Evolutionary conservation across 2,888 invertebrate genomes (phyloP), one percentile per base, ranked within the genome.

Genomic region (Rotaria socialis): DNA sequence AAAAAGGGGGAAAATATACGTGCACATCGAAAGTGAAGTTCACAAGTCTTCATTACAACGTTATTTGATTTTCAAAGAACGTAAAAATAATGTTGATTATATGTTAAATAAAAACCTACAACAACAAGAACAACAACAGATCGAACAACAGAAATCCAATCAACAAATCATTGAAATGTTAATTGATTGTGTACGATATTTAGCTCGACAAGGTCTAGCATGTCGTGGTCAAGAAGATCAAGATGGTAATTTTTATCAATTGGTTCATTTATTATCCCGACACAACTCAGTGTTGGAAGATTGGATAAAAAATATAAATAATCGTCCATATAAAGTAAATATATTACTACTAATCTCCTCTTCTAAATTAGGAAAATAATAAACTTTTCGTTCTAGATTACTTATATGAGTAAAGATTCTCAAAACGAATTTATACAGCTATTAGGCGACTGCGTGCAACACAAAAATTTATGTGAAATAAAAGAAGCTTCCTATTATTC

Each of bases 361-460:
- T n/a, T n/a, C n/a, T n/a, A n/a, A n/a, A n/a, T n/a, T n/a, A n/a
- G n/a, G n/a, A n/a, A n/a, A n/a, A n/a, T n/a, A n/a, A n/a, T n/a
- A n/a, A n/a, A n/a, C n/a, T n/a, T n/a, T n/a, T n/a, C n/a, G n/a
- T n/a, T n/a, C n/a, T 58, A 58, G 58, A 10, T n/a, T n/a, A 58
- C n/a, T n/a, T 58, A 74, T 19, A 74, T 74, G 74, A 41, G 35
- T 41, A 74, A 35, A 74, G 74, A 74, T 74, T 74, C 74, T 19
- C 74, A 74, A 41, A 74, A 74, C 16, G 74, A 74, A 24, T 74
- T 74, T 74, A 74, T 74, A 4, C 35, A 74, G 14, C 14, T 74
- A 16, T 19, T 74, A 16, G 35, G 41, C 19, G 74, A 74, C 4
- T 3, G 16, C 7, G 41, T 74, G 2, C 35, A 41, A 41, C 16